Conservation (phyloP, 1,140 invertebrate genomes). For the Papilio xuthus region DNA sequence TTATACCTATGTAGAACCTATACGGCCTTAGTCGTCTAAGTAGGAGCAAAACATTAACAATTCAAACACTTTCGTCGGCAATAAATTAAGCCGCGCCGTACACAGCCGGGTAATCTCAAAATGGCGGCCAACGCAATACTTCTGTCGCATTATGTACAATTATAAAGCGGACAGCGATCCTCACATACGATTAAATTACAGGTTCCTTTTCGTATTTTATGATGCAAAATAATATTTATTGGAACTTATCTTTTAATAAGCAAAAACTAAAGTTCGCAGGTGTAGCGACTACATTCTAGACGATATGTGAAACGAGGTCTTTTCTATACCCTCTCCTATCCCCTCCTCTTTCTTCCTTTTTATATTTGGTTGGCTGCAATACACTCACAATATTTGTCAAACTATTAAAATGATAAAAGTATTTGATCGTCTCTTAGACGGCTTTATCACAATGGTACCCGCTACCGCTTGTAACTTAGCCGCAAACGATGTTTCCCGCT, state of each 20-base stretch:
- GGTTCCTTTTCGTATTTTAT: no score
- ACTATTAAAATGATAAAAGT: neutral
- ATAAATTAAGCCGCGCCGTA: slow-evolving; percentile 72
- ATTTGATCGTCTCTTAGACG: neutral
- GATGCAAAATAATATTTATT: no score
- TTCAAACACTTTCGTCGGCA: slow-evolving; percentile 74
- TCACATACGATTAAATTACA: neutral
- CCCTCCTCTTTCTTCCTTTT: no score
- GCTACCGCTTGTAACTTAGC: slow-evolving; percentile 42
- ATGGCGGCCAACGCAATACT: slow-evolving; percentile 71
- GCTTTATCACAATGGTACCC: neutral
- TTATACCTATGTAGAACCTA: neutral
- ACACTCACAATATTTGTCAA: no score
- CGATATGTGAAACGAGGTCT: no score
- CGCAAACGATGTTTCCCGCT: slow-evolving; percentile 54
- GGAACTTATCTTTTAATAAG: no score
- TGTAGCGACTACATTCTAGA: no score
- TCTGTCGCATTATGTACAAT: slow-evolving; percentile 52
- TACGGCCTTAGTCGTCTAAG: slow-evolving; percentile 43
- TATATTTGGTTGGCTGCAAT: no score
- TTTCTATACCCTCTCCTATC: no score
- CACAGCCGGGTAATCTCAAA: slow-evolving; percentile 71
- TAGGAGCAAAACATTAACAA: slow-evolving; percentile 72
- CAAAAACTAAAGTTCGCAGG: no score
- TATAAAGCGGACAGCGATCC: slow-evolving; percentile 35